Percentiles rank a stretch among this genome's conserved stretches.
Conservation (phyloP, 1,140 invertebrate species). For the Plodia interpunctella region DNA sequence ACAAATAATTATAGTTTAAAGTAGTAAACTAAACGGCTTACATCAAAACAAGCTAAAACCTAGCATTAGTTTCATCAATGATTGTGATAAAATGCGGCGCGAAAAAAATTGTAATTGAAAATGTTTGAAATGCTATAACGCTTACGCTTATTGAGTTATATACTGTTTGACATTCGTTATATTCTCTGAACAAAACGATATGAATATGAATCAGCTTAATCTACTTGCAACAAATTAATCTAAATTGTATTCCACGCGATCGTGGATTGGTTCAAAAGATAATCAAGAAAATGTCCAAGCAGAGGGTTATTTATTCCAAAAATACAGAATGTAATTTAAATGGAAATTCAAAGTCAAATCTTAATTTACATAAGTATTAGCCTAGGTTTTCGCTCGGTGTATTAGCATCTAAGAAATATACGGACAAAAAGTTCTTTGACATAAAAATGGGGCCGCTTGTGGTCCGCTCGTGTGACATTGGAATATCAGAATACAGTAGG, state of each 20-base stretch:
- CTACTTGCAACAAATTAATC: constrained; percentile 2
- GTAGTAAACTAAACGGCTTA: too few species aligned
- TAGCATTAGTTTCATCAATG: too few species aligned
- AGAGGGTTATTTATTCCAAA: not conserved
- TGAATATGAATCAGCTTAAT: constrained; percentile 7
- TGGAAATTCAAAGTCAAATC: not conserved
- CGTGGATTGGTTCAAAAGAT: not conserved
- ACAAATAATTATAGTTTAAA: too few species aligned
- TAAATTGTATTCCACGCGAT: constrained; percentile 3
- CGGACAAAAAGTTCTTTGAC: not conserved
- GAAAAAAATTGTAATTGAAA: not conserved
- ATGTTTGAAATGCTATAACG: not conserved
- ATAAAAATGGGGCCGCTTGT: not conserved
- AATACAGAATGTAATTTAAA: not conserved
- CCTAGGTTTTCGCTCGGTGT: not conserved
- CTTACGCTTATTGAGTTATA: constrained; percentile 1
- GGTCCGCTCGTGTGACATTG: not conserved
- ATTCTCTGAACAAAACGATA: constrained; percentile 2
- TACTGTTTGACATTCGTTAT: constrained; percentile 2
- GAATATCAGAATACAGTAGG: not conserved
- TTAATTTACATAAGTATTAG: not conserved
- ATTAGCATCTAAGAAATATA: not conserved
- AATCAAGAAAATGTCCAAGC: constrained; percentile 2
- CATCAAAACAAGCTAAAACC: too few species aligned
- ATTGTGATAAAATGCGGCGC: not conserved